Evolutionary conservation across 2,797 vertebrate species (phyloP).

Genomic region (Syngnathus rostellatus): DNA sequence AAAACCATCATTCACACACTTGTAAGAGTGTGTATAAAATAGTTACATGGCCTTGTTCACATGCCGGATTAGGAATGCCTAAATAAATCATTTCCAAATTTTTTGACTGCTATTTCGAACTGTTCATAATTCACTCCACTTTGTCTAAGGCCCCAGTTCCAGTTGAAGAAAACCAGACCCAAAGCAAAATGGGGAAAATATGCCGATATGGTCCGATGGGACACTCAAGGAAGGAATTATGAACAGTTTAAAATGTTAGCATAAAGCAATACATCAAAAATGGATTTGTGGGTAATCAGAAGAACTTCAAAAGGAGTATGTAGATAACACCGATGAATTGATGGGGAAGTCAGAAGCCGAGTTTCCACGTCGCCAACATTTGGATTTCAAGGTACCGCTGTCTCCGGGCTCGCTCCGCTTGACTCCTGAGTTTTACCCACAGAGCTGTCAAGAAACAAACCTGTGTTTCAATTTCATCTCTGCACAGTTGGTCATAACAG

Average conservation of each 20-base stretch:
- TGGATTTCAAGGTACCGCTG: not conserved
- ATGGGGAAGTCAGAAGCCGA: not conserved
- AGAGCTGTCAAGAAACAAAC: constrained; percentile 8
- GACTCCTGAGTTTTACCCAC: constrained; percentile 26
- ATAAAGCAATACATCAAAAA: no score
- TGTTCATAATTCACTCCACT: not conserved
- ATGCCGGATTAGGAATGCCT: not conserved
- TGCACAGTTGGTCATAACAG: constrained; percentile 1
- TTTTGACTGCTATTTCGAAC: not conserved
- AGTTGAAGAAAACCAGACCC: not conserved
- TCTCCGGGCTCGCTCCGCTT: not conserved
- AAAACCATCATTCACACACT: not conserved
- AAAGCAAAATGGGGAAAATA: not conserved
- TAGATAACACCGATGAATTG: no score
- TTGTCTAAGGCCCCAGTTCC: not conserved
- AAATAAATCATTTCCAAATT: not conserved
- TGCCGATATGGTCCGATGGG: no score
- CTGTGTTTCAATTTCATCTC: constrained; percentile 20
- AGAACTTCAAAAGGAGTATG: no score
- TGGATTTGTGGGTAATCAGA: no score
- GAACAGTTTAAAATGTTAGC: no score
- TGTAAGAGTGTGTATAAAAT: not conserved
- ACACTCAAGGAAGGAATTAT: no score
- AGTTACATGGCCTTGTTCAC: not conserved
- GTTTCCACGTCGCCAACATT: not conserved